A percentile compares a stretch with the other conserved stretches of the same genome.
Conservation (phyloP, 2,888 invertebrate genomes). For the Imbricaverruca yamaguchii region DNA sequence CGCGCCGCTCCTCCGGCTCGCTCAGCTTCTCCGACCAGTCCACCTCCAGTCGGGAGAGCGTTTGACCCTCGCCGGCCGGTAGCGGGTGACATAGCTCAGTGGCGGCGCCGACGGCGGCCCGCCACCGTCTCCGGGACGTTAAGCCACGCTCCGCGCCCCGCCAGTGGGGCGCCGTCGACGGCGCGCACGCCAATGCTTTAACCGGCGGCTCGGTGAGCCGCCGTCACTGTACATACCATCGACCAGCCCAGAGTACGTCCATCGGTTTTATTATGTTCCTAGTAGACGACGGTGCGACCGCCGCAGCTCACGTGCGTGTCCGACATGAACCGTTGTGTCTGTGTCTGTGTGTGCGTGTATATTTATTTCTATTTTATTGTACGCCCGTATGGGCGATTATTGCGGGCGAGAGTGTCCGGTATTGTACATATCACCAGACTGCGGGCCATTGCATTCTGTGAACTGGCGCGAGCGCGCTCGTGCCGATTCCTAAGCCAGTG, state of each 20-base stretch:
- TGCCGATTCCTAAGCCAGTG: conserved; percentile 5
- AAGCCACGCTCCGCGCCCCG: neutral
- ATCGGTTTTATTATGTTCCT: conserved; percentile 21
- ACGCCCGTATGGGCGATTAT: neutral
- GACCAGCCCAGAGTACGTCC: neutral
- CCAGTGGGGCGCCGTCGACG: neutral
- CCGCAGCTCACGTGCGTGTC: neutral
- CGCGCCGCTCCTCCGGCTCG: conserved; percentile 23
- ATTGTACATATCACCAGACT: conserved; percentile 9
- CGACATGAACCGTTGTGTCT: neutral
- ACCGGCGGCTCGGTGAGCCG: neutral
- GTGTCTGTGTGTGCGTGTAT: neutral
- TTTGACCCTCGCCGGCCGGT: neutral
- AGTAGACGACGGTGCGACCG: neutral
- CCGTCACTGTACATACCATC: conserved; percentile 15
- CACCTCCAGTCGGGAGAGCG: conserved; percentile 16
- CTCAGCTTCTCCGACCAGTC: conserved; percentile 14
- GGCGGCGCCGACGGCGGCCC: neutral
- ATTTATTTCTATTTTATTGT: conserved; percentile 21
- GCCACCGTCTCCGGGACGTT: neutral
- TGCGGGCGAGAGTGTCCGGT: neutral
- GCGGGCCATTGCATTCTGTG: neutral
- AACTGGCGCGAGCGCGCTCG: neutral
- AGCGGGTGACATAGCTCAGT: conserved; percentile 4
- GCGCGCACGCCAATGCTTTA: conserved; percentile 4